phyloP scores from a whole-genome alignment of 2,797 vertebrate genomes.

The Nasua narica region DNA sequence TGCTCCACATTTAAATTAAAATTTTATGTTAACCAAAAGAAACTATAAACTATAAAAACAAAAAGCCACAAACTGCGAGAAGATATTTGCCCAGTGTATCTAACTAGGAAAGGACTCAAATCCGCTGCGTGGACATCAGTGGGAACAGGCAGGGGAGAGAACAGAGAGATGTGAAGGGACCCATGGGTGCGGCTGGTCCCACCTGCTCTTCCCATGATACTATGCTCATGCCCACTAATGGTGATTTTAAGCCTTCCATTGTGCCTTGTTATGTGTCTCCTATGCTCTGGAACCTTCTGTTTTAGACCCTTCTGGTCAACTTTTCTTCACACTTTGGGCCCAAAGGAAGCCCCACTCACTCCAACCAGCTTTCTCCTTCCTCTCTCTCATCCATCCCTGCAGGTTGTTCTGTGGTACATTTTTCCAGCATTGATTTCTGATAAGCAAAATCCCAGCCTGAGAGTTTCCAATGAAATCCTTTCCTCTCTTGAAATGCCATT shows the following conservation, averaged over 20 bases:
- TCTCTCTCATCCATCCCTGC: neutral
- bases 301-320: neutral
- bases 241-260: neutral
- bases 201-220: neutral
- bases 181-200: no score
- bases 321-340: neutral
- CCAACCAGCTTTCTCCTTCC: neutral
- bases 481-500: neutral
- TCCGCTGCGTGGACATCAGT: fast-evolving
- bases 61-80: neutral
- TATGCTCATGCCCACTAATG: fast-evolving
- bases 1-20: neutral
- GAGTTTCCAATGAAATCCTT: neutral
- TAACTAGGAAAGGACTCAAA: neutral
- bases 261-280: neutral
- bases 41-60: neutral
- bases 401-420: no score
- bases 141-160: neutral
- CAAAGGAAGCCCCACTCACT: neutral
- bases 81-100: no score
- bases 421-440: neutral
- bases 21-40: neutral
- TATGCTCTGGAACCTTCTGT: neutral
- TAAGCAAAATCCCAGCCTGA: neutral
- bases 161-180: neutral